Conservation (phyloP, 2,797 vertebrate genomes). For the Anomalospiza imberbis region DNA sequence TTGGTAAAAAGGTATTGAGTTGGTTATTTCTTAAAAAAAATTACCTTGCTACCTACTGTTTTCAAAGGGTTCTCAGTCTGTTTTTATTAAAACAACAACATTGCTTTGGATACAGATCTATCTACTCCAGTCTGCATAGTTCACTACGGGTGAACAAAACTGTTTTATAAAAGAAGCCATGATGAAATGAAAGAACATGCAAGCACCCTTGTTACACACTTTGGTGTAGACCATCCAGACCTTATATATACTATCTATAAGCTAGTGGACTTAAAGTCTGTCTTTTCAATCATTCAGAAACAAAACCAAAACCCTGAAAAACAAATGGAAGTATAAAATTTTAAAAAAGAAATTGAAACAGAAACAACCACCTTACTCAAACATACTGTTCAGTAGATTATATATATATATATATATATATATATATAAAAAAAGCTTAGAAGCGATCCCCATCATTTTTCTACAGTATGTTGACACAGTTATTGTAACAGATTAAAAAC, state of each 20-base stretch:
- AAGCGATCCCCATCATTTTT: conserved; percentile 65
- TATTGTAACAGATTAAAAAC: conserved; percentile 80
- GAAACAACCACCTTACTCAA: conserved; percentile 67
- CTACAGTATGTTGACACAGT: conserved; percentile 78
- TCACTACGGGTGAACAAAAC: conserved; percentile 45
- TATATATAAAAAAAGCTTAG: conserved; percentile 65
- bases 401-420: conserved; percentile 67
- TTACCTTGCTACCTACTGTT: conserved; percentile 27
- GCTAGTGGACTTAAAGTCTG: conserved; percentile 75
- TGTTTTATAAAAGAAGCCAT: conserved; percentile 37
- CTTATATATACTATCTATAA: conserved; percentile 72
- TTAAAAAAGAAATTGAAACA: conserved; percentile 56
- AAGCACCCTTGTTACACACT: conserved; percentile 62
- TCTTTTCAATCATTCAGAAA: conserved; percentile 75
- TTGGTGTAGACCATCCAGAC: conserved; percentile 58
- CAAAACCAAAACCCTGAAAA: conserved; percentile 66
- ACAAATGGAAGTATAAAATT: conserved; percentile 75
- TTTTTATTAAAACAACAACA: conserved; percentile 32
- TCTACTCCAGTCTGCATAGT: conserved; percentile 52
- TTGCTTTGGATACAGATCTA: conserved; percentile 58
- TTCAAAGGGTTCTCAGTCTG: conserved; percentile 44
- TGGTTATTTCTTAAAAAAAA: not conserved
- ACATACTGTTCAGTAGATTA: conserved; percentile 69
- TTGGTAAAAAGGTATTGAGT: not conserved
- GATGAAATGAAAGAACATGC: conserved; percentile 60